Percentiles rank a stretch among this genome's conserved stretches.
Evolutionary conservation across 2,113 vertebrate species (phyloP).

Genomic region (Chinchilla lanigera): DNA sequence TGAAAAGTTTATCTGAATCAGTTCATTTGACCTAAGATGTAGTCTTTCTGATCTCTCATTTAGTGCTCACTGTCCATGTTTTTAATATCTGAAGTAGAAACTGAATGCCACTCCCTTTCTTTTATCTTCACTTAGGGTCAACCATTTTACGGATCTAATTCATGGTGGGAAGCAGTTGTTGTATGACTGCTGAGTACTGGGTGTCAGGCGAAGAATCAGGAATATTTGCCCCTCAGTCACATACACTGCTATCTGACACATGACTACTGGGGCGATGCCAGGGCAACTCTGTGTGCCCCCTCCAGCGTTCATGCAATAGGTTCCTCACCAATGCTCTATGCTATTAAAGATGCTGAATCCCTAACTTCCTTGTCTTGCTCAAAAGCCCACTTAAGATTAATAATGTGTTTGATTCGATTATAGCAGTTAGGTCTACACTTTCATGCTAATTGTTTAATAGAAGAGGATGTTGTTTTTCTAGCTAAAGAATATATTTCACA

Average conservation of each 20-base stretch:
- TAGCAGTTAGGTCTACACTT: background rate
- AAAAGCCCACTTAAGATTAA: background rate
- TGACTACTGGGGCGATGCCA: background rate
- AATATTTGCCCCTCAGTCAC: background rate
- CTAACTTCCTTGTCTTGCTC: background rate
- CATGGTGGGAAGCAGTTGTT: background rate
- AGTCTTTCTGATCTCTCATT: background rate
- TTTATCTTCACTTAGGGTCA: background rate
- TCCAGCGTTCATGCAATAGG: background rate
- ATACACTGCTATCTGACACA: background rate
- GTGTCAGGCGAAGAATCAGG: background rate
- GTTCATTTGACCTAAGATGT: background rate
- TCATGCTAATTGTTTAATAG: background rate
- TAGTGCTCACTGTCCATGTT: background rate
- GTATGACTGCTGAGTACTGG: background rate
- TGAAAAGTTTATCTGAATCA: background rate
- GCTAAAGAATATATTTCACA: background rate
- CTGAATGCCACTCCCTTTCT: background rate
- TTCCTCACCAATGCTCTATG: background rate
- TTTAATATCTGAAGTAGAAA: background rate
- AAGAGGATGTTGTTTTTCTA: background rate
- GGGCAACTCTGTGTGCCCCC: background rate
- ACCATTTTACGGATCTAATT: background rate
- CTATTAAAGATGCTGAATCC: background rate
- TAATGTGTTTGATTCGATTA: background rate